Base-by-base conservation (phyloP, 2,888 invertebrate genomes). In the Strigamia crassipes region DNA sequence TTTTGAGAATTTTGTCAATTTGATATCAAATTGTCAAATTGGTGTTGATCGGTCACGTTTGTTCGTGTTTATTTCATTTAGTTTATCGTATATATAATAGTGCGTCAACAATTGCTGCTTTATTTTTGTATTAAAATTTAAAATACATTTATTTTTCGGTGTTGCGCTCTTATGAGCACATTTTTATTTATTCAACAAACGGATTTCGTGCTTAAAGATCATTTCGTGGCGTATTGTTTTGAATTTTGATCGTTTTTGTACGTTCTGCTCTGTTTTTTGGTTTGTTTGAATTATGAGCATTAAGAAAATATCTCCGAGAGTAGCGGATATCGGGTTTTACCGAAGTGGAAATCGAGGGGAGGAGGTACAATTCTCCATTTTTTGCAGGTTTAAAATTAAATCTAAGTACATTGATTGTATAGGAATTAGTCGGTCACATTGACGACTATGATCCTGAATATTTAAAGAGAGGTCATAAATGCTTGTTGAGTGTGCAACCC, bases 381-480 rank as follows among this genome's bases (percentile, higher is more conserved):
- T 6, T 31, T 73, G 1, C 1, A 73, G 23, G 12, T 0, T 73
- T 23, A 1, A 21, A 66, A 66, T 18, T 1, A 21, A 3, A n/a
- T 21, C 2, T 12, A 73, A 73, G 4, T 73, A 1, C 5, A 1
- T 15, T 73, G 27, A 6, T 23, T 66, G 18, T 23, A 0, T 15
- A 73, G 73, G 31, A 73, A 3, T 73, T 73, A 27, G 73, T 73
- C 73, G 31, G 73, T 5, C 31, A 73, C 31, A 73, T 73, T 31
- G 73, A 73, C 27, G 73, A 73, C 73, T 3, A 73, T 2, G 73
- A 73, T 13, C 31, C 73, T 9, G 27, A 73, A 27, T 31, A 15
- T 12, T 13, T 73, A 73, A 73, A 73, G 23, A 31, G 27, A n/a
- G 73, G 73, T 4, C 73, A 73, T 27, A 73, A 73, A 73, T 73